Base-by-base conservation (phyloP, 2,797 vertebrate species). In the Emydoidea blandingii region DNA sequence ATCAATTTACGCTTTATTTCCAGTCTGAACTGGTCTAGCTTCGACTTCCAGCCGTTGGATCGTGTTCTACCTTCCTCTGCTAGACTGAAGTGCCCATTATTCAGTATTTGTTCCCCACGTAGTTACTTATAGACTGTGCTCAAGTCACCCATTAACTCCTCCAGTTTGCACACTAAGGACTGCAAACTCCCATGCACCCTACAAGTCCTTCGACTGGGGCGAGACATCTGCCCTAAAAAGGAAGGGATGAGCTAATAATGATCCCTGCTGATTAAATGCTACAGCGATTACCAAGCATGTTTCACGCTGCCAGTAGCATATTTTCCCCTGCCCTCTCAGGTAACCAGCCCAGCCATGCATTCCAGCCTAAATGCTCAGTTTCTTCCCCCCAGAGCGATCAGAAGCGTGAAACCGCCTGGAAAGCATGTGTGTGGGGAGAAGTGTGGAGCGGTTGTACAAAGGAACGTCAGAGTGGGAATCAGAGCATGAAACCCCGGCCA, bases 221-320 rank as follows among this genome's bases (percentile, higher is more conserved):
- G 44, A 57, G 87, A 23, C 2, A n/a, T 11, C 5, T 1, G 6
- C 7, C 65, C 86, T 2, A 27, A 15, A 34, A 34, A 79, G 19
- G 50, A 5, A 65, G 47, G 37, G 41, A 34, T 27, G 41, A 79
- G 25, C 57, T 65, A 8, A 16, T 5, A 9, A 23, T 15, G 19
- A 74, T 21, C 56, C 79, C 57, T 27, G 79, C 85, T 25, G n/a
- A 29, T 3, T 16, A 3, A 44, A 79, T 5, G 27, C 83, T 11
- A 3, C 0, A 0, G 81, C 6, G 0, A 3, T n/a, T 2, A 6
- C 76, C 27, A 5, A 31, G 81, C 52, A 44, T 2, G 34, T 52
- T 27, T 4, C 41, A 50, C 5, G 72, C 47, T 15, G 81, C 54
- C 50, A 5, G 72, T 34, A 41, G 31, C 0, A 11, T 59, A 49